These are phyloP conservation scores for Trachops cirrhosus DNA, from an alignment of 2,797 vertebrate species.

Conservation along the genomic window DNA sequence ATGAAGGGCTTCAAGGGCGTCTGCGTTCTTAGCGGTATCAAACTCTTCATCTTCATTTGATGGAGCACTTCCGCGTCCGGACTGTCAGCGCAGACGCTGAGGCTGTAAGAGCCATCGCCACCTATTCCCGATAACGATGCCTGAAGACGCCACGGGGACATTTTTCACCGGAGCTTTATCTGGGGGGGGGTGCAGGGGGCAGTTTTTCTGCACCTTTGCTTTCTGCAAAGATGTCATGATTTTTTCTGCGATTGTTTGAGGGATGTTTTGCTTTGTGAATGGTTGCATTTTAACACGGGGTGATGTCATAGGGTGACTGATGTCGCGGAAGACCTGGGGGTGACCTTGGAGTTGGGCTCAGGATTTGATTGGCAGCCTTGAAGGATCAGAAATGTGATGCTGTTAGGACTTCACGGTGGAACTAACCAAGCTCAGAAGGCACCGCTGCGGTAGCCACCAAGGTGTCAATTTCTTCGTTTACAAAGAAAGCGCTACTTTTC, in stretches of 20 bases:
- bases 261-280: background rate
- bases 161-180: background rate
- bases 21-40: slow-evolving; percentile 27
- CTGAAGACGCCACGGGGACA: background rate
- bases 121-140: background rate
- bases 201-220: background rate
- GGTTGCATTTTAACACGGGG: background rate
- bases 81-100: background rate
- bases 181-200: background rate
- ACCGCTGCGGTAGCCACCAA: background rate
- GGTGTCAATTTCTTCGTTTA: background rate
- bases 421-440: background rate
- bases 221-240: background rate
- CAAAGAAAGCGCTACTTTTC: background rate
- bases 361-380: background rate
- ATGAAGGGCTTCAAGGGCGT: slow-evolving; percentile 73
- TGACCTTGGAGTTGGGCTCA: background rate
- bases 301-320: background rate
- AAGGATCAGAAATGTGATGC: background rate
- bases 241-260: background rate
- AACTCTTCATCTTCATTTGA: slow-evolving; percentile 67
- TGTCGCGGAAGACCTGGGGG: background rate
- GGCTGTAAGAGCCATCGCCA: background rate
- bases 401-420: background rate
- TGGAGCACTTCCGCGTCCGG: slow-evolving; percentile 60